Evolutionary conservation across 2,888 invertebrate species (phyloP).

Genomic region (Sclerodermus sp.): DNA sequence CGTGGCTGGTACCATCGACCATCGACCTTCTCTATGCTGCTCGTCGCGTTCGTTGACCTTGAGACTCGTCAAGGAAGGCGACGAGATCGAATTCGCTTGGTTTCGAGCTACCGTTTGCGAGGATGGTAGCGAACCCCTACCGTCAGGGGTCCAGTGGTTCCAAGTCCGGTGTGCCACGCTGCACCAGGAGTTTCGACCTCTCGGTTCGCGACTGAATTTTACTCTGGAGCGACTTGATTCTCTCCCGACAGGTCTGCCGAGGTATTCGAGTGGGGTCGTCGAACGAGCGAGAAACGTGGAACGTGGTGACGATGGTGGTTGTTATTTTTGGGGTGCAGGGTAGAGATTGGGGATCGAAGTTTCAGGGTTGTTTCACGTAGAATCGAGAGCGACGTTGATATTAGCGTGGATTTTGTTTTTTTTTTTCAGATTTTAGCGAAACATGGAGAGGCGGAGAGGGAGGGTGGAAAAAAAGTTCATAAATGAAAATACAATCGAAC

Average conservation of each 20-base stretch:
- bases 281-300: slow-evolving; percentile 4
- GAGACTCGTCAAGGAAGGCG: no score
- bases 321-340: no score
- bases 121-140: slow-evolving; percentile 14
- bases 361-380: no score
- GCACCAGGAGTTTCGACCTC: slow-evolving; percentile 83
- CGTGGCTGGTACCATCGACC: no score
- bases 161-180: slow-evolving; percentile 83
- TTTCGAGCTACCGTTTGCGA: no score
- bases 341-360: no score
- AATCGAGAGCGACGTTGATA: no score
- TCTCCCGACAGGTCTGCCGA: slow-evolving; percentile 79
- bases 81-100: no score
- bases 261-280: neutral
- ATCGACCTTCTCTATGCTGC: no score
- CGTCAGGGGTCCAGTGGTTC: slow-evolving; percentile 73
- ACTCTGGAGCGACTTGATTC: slow-evolving; percentile 82
- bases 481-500: slow-evolving; percentile 48
- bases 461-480: slow-evolving; percentile 48
- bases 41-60: no score
- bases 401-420: no score
- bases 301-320: slow-evolving; percentile 4
- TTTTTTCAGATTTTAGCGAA: no score
- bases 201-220: slow-evolving; percentile 86
- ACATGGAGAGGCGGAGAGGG: slow-evolving; percentile 12